Percentiles rank a stretch among this genome's conserved stretches.
Evolutionary conservation across 2,888 invertebrate genomes (phyloP).

Genomic region (Rugalucina vietnamica): DNA sequence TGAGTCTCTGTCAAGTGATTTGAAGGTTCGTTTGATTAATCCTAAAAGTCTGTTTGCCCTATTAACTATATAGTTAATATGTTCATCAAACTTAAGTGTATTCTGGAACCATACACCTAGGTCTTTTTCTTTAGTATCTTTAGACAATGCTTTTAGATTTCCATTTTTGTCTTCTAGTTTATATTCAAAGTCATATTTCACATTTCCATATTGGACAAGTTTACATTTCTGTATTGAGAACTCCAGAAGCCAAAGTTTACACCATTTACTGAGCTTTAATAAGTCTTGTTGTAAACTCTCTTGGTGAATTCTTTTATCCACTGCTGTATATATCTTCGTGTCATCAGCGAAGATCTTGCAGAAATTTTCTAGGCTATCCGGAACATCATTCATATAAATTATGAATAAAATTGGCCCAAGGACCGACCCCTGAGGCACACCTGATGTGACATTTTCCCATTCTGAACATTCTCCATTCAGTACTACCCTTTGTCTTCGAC

Average conservation of each 20-base stretch:
- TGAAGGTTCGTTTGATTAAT: slow-evolving; percentile 7
- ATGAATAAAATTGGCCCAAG: background rate
- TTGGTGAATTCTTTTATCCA: background rate
- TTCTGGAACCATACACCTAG: background rate
- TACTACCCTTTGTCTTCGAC: background rate
- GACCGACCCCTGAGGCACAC: background rate
- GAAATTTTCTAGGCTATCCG: background rate
- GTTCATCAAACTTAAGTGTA: background rate
- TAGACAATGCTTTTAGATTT: background rate
- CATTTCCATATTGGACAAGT: background rate
- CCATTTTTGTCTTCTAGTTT: background rate
- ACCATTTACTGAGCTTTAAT: background rate
- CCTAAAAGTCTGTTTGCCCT: background rate
- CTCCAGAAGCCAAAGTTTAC: background rate
- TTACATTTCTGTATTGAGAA: background rate
- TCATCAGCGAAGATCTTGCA: background rate
- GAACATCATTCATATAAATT: background rate
- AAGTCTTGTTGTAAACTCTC: background rate
- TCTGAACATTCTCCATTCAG: background rate
- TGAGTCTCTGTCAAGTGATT: background rate
- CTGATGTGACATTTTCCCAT: background rate
- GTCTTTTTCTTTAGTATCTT: slow-evolving; percentile 1
- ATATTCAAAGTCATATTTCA: background rate
- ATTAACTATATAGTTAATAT: background rate
- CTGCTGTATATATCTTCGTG: background rate